Evolutionary conservation across 2,113 vertebrate species (phyloP).

Genomic region (Chrysemys picta): DNA sequence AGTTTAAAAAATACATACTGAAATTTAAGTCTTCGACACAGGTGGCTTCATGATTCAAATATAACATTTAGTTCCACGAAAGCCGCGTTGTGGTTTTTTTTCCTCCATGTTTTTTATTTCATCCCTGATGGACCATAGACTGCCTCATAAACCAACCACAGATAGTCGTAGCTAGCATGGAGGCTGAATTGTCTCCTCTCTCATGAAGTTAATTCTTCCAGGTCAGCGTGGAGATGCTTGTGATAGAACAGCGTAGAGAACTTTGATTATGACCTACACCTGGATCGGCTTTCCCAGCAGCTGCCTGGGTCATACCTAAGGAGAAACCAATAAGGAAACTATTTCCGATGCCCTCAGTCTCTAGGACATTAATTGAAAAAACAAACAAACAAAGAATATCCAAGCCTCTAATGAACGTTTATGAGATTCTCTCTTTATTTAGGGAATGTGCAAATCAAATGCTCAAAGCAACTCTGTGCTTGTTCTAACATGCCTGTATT

Average conservation of each 20-base stretch:
- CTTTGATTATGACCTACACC: neutral
- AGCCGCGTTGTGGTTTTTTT: neutral
- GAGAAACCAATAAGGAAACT: constrained; percentile 41
- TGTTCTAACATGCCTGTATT: neutral
- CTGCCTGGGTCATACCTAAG: constrained; percentile 18
- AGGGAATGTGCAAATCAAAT: constrained; percentile 10
- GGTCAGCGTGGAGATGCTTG: neutral
- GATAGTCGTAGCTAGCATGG: neutral
- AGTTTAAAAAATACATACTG: constrained; percentile 77
- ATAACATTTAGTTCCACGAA: constrained; percentile 58
- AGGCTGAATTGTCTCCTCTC: constrained; percentile 8
- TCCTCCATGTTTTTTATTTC: constrained; percentile 38
- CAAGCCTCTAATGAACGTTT: neutral
- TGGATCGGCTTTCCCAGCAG: constrained; percentile 38
- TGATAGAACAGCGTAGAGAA: constrained; percentile 19
- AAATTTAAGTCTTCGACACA: constrained; percentile 76
- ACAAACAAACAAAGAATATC: constrained; percentile 10
- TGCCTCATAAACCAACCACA: constrained; percentile 46
- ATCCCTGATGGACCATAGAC: constrained; percentile 36
- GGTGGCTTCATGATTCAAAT: constrained; percentile 69
- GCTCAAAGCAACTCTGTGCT: neutral
- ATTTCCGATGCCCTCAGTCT: constrained; percentile 42
- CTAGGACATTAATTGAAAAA: constrained; percentile 34
- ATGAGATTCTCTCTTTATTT: neutral
- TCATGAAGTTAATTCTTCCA: constrained; percentile 42